Base-by-base conservation (phyloP, 2,113 vertebrate genomes). In the Oreotrochilus melanogaster region DNA sequence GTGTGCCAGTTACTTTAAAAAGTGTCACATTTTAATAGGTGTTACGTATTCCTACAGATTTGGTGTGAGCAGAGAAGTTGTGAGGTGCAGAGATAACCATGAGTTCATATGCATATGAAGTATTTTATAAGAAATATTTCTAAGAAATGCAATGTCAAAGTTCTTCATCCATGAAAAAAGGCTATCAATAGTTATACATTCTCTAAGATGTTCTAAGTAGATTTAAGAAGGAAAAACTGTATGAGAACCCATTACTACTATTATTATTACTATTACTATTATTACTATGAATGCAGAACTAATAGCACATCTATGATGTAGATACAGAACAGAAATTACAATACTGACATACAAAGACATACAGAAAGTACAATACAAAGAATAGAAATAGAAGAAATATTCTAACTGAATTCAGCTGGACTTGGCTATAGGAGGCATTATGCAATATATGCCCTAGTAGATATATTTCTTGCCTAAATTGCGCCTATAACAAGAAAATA, bases 401-500 rank as follows among this genome's bases (percentile, higher is more conserved):
- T 86, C 15, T 64, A 86, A 27, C n/a, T 78, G 39, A 17, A 27
- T 8, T 91, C 18, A 27, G 16, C 16, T 60, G 56, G 35, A 67
- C 9, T 35, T 58, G 39, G 39, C 79, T 88, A 61, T 33, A 53
- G 21, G 65, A 73, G 35, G 37, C 45, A 33, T 82, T 50, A 39
- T 39, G 54, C 4, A 56, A 11, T n/a, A 22, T 58, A 66, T 78
- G 23, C 1, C 22, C 22, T 85, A 78, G 75, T 69, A 84, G 25
- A 65, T 11, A 54, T 33, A 85, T 87, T 95, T 92, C 19, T 91
- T 87, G 62, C 53, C 30, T 95, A 85, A 91, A 87, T 45, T 89
- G 27, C 28, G 91, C 33, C 31, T 89, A 43, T 76, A 79, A 89
- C 33, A 16, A 53, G 35, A 81, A 89, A 91, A 75, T 57, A 94